Base-by-base conservation (phyloP, 2,797 vertebrate species). In the Tamandua tetradactyla region DNA sequence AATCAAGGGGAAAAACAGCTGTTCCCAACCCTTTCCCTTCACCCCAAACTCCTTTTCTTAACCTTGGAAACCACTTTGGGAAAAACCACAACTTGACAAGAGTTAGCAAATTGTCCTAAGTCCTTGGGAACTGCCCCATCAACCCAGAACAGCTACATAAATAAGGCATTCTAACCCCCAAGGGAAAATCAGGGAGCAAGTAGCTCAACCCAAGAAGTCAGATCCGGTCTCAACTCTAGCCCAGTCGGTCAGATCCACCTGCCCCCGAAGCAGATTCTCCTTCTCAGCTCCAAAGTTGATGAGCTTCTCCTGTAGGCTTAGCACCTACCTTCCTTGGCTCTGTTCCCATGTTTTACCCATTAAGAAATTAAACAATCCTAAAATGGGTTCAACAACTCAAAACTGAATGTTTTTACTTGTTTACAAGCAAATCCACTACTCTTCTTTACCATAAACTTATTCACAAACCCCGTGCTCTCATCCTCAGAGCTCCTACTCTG, bases 331-430 rank as follows among this genome's bases (percentile, higher is more conserved):
- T 76, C 82, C 89, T 47, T 81, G 72, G 89, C 69, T 86, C 64
- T 17, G 20, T 69, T 66, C 25, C 68, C 52, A 69, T 35, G 17
- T 42, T 74, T 49, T 10, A 17, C 49, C 47, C 52, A 87, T 22
- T 47, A 92, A 15, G 68, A 84, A 83, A 79, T 57, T 57, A 61
- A 85, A 35, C 74, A 37, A 35, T 59, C 23, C 87, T 52, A 89
- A 44, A 49, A 47, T 17, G 35, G 13, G 14, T 49, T 83, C 20
- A 94, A 94, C 80, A 91, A 93, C 91, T 97, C 96, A 92, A 96
- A 96, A 90, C 66, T 49, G 83, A 88, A 97, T 68, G 64, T 71
- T 82, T 79, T 89, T 84, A 94, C 82, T 93, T 88, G 44, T 37
- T 62, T 22, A 68, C 62, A 85, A 84, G 47, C 47, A 47, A 47